Evolutionary conservation across 2,888 invertebrate species (phyloP), one percentile per base, ranked within the genome.

Genomic region (Perithous albicinctus): DNA sequence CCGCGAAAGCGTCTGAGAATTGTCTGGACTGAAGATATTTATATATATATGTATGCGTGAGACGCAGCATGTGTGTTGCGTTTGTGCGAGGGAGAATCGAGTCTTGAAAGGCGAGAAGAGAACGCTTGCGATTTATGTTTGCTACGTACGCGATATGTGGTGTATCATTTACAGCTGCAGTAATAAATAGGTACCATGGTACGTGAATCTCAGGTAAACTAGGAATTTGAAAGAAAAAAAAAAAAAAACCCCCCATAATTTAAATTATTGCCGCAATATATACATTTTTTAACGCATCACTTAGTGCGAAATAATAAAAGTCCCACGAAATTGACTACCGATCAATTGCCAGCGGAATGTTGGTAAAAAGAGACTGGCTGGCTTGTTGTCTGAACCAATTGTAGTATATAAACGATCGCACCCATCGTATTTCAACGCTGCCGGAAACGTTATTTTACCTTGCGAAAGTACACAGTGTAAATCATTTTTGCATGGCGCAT

Each of bases 1-100:
- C 72, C 70, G 64, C 64, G 70, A 70, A 38, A 38, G 66, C 56
- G 79, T 82, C 72, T 87, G 87, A 87, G 85, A 84, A 83, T 83
- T 83, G 73, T 78, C 80, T 63, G 79, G 69, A 72, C 38, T 66
- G 64, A 38, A 51, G 70, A 41, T 56, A 75, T 72, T 72, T 54
- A 56, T 54, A n/a, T n/a, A n/a, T n/a, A n/a, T n/a, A n/a, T 66
- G 59, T 41, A 70, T 63, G 78, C 59, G 63, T 41, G 75, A 72
- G 78, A 43, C n/a, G 43, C 70, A 59, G 59, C 29, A 66, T 63
- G 78, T 73, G 74, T 78, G 74, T 23, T 46, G 74, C 61, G 41
- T 35, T n/a, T n/a, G 46, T 43, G 69, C 20, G 54, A 64, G 29
- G 35, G 46, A n/a, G n/a, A n/a, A n/a, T 35, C 43, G 48, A 51